Evolutionary conservation across 2,888 invertebrate genomes (phyloP), one percentile per base, ranked within the genome.

Genomic region (Chrysodeixis includens): DNA sequence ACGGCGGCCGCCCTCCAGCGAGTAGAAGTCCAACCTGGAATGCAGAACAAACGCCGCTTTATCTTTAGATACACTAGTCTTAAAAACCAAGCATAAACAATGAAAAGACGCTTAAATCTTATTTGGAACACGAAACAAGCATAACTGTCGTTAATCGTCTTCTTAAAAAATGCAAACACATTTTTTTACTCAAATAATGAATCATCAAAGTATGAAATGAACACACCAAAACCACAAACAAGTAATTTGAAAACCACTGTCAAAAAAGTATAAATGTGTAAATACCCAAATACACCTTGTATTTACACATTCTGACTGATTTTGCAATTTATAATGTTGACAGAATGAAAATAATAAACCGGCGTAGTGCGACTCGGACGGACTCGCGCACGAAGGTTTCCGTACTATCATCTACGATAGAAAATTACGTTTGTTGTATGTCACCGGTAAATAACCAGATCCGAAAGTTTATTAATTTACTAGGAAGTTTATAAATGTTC

Each of bases 11-110:
- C 96, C 96, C 82, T 97, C 97, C 60, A 96, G 95, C 0, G 97
- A 96, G 88, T 96, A 97, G 88, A 98, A 97, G 88, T 98, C 97
- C 80, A 97, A 86, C 6, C 97, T 97, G 91, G 5, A 91, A 91
- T 22, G 18, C 18, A 44, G 5, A 56, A 22, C 60, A 66, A 16
- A n/a, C 5, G 4, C 49, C 56, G 54, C 53, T 62, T 52, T 57
- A 57, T 60, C 59, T 72, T 57, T n/a, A 52, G 32, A 54, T 14
- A 52, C 14, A 52, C 46, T 49, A 20, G 18, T 49, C 20, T 49
- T 49, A 7, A 4, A 49, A 40, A n/a, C 40, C 14, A 4, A 12
- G 35, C 4, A 35, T 35, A 2, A 1, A 35, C 14, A n/a, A n/a
- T 1, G 6, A 40, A n/a, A 40, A 7, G n/a, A 40, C 6, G 4